Base-by-base conservation (phyloP, 2,113 vertebrate genomes). In the Damaliscus lunatus region DNA sequence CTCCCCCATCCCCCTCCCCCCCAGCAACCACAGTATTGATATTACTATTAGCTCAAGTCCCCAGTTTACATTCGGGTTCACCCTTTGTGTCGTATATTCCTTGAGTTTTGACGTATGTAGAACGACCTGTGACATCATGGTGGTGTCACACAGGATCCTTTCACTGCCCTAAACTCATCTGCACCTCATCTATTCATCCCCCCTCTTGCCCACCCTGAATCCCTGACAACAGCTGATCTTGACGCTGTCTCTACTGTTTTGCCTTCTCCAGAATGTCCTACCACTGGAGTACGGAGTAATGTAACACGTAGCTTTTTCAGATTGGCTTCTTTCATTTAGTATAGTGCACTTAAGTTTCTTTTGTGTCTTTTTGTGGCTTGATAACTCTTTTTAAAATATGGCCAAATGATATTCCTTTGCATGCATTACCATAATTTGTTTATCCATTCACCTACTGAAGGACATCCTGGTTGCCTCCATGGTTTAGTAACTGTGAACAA, bases 1-100 rank as follows among this genome's bases (percentile, higher is more conserved):
- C 16, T 33, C 48, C 3, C 3, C 29, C 16, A 33, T 2, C 12
- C 19, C 10, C 5, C 36, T 40, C 5, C 7, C 15, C 0, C 0
- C 2, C 2, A 31, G 29, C 29, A 81, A 33, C 48, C 31, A 52
- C 31, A 52, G 5, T 19, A 81, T 33, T n/a, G 31, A 33, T 19
- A 52, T 52, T 52, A n/a, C 33, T 50, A 50, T 31, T 52, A 81
- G 16, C 31, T 33, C 48, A 52, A 81, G 78, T 52, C 78, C 31
- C 17, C 5, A 31, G 78, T 21, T 52, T 13, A 50, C 48, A 33
- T n/a, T n/a, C 3, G 2, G 15, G 46, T 12, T 81, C 78, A 21
- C 29, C 78, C 16, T 21, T 33, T 33, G 78, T 21, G 16, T 12
- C 5, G 0, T 50, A 81, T 17, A 52, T 81, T 3, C 16, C 48